A percentile compares a stretch with the other conserved stretches of the same genome.
Evolutionary conservation across 2,113 vertebrate genomes (phyloP).

Genomic region (Hyaena hyaena): DNA sequence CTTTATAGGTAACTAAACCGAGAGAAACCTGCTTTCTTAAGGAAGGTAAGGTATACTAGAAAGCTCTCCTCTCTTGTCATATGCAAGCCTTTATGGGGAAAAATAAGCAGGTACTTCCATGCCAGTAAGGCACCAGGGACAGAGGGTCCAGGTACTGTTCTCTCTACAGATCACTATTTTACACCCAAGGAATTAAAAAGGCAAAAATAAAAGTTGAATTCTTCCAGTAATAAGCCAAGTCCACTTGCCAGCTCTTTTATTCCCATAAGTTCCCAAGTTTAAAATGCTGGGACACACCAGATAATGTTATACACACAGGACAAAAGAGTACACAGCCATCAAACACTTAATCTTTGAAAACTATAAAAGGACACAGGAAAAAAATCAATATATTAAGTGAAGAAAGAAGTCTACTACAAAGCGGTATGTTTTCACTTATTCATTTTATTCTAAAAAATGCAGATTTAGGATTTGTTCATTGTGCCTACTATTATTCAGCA

Average conservation of each 20-base stretch:
- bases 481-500: not conserved
- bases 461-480: not conserved
- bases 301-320: not conserved
- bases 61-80: not conserved
- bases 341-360: slow-evolving; percentile 36
- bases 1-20: not conserved
- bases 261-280: not conserved
- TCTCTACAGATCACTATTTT: slow-evolving; percentile 12
- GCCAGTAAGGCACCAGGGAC: not conserved
- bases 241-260: not conserved
- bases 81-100: not conserved
- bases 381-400: not conserved
- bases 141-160: not conserved
- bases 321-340: not conserved
- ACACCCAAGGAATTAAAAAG: not conserved
- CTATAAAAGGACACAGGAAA: not conserved
- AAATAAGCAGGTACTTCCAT: not conserved
- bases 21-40: not conserved
- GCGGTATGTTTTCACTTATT: not conserved
- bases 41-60: not conserved
- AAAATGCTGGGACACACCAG: not conserved
- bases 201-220: slow-evolving; percentile 46
- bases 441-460: not conserved
- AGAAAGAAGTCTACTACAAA: not conserved
- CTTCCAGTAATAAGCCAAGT: not conserved